Evolutionary conservation across 2,888 invertebrate species (phyloP).

Genomic region (Ennomos fuscantarius): DNA sequence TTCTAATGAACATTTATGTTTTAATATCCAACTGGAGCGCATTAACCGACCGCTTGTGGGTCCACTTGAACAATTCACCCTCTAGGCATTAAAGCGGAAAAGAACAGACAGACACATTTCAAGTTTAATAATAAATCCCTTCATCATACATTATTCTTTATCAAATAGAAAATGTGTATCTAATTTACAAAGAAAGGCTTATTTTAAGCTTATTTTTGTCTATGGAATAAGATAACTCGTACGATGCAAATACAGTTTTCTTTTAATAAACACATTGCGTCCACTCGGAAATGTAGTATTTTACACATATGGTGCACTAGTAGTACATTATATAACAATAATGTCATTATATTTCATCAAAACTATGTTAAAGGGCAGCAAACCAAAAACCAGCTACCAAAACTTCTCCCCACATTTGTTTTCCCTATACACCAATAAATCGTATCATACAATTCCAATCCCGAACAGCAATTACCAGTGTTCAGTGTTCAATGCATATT

Average conservation of each 20-base stretch:
- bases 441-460: slow-evolving; percentile 20
- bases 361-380: too few relatives aligned
- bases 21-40: slow-evolving; percentile 17
- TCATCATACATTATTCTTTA: slow-evolving; percentile 2
- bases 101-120: slow-evolving; percentile 20
- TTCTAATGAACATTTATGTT: slow-evolving; percentile 4
- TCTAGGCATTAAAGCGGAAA: slow-evolving; percentile 21
- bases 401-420: slow-evolving; percentile 3
- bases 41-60: slow-evolving; percentile 10
- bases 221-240: too few relatives aligned
- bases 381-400: too few relatives aligned
- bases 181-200: too few relatives aligned
- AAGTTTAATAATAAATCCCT: slow-evolving; percentile 21
- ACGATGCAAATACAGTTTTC: too few relatives aligned
- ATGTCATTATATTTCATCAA: too few relatives aligned
- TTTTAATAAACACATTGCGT: too few relatives aligned
- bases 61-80: slow-evolving; percentile 34
- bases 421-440: slow-evolving; percentile 1
- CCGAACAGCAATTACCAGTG: slow-evolving; percentile 21
- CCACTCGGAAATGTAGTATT: too few relatives aligned
- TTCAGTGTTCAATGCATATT: background rate
- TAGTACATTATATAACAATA: too few relatives aligned
- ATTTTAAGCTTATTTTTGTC: too few relatives aligned
- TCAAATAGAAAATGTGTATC: too few relatives aligned
- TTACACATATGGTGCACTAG: too few relatives aligned